Conservation (phyloP, 2,888 invertebrate genomes). For the Geophilus truncorum region DNA sequence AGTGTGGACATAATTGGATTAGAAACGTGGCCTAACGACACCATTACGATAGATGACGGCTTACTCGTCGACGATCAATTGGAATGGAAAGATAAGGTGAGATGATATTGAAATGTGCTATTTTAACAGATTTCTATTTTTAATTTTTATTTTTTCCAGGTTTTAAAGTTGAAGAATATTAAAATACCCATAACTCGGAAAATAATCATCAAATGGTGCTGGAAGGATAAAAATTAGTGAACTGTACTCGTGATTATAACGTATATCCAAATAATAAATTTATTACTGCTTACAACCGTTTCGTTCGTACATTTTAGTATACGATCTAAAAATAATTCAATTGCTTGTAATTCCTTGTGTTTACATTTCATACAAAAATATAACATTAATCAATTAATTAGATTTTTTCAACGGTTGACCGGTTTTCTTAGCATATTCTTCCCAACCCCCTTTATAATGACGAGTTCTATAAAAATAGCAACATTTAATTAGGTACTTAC, state of each 20-base stretch:
- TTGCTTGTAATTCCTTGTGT: too few species aligned
- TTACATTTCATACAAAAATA: too few species aligned
- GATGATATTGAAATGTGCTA: not conserved
- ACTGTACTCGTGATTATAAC: not conserved
- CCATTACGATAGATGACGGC: not conserved
- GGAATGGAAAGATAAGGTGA: not conserved
- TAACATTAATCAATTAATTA: too few species aligned
- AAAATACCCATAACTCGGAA: not conserved
- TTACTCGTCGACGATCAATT: not conserved
- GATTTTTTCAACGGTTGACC: slow-evolving; percentile 33
- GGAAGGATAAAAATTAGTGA: not conserved
- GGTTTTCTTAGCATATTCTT: slow-evolving; percentile 34
- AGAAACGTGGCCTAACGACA: not conserved
- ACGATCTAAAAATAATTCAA: too few species aligned
- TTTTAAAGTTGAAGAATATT: not conserved
- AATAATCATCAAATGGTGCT: not conserved
- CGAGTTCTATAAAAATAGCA: slow-evolving; percentile 33
- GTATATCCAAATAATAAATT: not conserved
- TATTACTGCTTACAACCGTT: not conserved
- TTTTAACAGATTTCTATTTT: too few species aligned
- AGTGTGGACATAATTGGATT: not conserved
- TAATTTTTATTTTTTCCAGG: not conserved
- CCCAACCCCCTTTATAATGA: slow-evolving; percentile 37
- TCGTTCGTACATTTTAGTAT: too few species aligned
- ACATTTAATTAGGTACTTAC: not conserved